phyloP scores from a whole-genome alignment of 2,888 invertebrate genomes.

The Smittia aterrima region DNA sequence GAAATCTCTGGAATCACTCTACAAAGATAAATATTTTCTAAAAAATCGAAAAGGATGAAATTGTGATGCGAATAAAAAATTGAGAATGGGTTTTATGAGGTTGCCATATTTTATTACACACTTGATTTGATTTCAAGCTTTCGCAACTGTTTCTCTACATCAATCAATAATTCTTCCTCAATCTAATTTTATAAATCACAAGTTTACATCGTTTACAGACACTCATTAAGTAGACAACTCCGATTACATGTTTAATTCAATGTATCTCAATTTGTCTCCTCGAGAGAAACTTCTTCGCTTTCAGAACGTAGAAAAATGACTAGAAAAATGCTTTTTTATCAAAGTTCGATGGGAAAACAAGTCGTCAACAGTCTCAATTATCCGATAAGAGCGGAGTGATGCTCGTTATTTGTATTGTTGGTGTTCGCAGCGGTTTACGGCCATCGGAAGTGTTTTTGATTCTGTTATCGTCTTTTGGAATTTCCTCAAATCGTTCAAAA shows the following conservation, averaged over 20 bases:
- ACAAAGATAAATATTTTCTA: conserved; percentile 16
- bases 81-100: neutral
- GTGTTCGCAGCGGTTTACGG: neutral
- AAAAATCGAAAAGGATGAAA: neutral
- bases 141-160: too few species aligned
- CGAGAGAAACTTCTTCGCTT: too few species aligned
- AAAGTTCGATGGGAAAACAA: too few species aligned
- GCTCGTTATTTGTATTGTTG: conserved; percentile 39
- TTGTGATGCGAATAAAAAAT: neutral
- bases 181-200: neutral
- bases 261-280: too few species aligned
- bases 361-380: conserved; percentile 9
- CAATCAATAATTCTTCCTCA: neutral
- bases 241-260: too few species aligned
- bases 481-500: conserved; percentile 16
- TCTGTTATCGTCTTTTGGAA: neutral
- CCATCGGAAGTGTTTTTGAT: neutral
- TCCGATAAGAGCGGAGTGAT: conserved; percentile 37
- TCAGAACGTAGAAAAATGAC: too few species aligned
- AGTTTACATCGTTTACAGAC: neutral
- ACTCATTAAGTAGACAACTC: neutral
- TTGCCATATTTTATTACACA: neutral
- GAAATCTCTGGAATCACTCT: conserved; percentile 42
- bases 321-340: too few species aligned
- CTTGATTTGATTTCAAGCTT: too few species aligned